phyloP scores from a whole-genome alignment of 1,140 invertebrate species.

The Ganaspis sp. region DNA sequence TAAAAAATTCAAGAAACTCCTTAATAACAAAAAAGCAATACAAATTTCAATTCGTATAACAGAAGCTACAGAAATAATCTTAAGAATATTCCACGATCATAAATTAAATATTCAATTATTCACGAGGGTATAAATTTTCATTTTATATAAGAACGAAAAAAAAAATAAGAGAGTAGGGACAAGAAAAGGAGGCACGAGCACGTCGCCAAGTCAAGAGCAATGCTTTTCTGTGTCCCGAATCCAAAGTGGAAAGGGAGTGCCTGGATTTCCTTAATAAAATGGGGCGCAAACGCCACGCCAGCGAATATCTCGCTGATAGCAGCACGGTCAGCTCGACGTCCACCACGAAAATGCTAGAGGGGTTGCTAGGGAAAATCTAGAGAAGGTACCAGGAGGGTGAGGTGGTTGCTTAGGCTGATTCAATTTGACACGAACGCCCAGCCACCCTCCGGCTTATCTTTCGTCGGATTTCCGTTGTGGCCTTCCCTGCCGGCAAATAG shows the following conservation, averaged over 20 bases:
- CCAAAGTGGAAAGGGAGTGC: conserved; percentile 36
- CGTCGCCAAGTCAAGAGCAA: conserved; percentile 24
- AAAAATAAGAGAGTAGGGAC: neutral
- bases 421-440: conserved; percentile 62
- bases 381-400: conserved; percentile 48
- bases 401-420: conserved; percentile 70
- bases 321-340: conserved; percentile 30
- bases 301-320: conserved; percentile 72
- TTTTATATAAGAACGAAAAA: neutral
- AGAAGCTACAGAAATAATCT: neutral
- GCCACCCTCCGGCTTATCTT: conserved; percentile 18
- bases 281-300: conserved; percentile 71
- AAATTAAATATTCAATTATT: conserved; percentile 2
- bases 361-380: conserved; percentile 45
- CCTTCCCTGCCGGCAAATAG: neutral
- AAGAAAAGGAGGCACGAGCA: neutral
- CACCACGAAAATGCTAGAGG: conserved; percentile 46
- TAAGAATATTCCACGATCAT: neutral
- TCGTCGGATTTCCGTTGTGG: conserved; percentile 35
- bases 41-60: no score
- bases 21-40: no score
- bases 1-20: no score
- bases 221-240: conserved; percentile 17
- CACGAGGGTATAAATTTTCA: neutral
- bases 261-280: conserved; percentile 73